Conservation (phyloP, 2,113 vertebrate genomes). For the Poicephalus gulielmi region DNA sequence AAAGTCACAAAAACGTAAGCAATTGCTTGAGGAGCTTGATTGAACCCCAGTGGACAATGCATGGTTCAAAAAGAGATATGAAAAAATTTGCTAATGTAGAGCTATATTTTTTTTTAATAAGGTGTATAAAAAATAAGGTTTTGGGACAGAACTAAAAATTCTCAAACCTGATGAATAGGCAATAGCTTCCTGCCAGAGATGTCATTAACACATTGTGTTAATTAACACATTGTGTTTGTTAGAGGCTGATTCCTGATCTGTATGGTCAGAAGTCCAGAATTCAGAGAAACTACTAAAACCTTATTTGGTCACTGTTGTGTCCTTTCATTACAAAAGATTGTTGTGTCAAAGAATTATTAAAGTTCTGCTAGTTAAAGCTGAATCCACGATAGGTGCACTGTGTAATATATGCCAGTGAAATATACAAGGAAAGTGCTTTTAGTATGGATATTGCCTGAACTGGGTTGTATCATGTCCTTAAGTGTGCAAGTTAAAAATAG, state of each 20-base stretch:
- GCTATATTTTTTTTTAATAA: background rate
- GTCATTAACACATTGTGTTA: rapidly evolving
- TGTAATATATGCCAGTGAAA: rapidly evolving
- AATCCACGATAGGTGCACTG: background rate
- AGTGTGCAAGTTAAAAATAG: background rate
- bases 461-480: background rate
- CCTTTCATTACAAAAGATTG: background rate
- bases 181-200: background rate
- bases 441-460: background rate
- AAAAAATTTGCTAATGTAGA: background rate
- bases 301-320: background rate
- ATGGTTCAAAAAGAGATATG: background rate
- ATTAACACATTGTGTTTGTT: background rate
- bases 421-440: background rate
- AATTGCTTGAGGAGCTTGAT: background rate
- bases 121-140: background rate
- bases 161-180: background rate
- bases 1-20: background rate
- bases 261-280: background rate
- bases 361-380: background rate
- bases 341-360: background rate
- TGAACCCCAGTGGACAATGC: background rate
- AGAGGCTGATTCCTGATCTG: background rate
- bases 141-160: background rate
- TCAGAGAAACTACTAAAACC: background rate